Conservation (phyloP, 2,888 invertebrate genomes). For the Theodoxus fluviatilis region DNA sequence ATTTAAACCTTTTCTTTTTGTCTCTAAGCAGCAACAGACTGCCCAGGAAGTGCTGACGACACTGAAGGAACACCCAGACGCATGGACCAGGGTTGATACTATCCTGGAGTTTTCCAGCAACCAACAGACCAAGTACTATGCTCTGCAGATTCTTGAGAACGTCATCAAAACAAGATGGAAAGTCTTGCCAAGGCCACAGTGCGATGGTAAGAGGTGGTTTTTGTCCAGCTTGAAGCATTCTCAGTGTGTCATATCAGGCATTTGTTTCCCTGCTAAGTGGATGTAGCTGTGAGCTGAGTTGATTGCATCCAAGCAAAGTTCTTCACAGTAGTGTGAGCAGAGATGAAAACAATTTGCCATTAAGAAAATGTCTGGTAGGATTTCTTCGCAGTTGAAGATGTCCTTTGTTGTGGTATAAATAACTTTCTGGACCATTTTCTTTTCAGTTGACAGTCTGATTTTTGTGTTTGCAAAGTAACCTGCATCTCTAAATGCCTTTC, state of each 20-base stretch:
- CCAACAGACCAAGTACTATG: slow-evolving; percentile 99
- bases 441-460: too few relatives aligned
- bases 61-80: slow-evolving; percentile 96
- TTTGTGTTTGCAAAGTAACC: too few relatives aligned
- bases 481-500: too few relatives aligned
- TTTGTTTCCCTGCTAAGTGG: neutral
- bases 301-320: too few relatives aligned
- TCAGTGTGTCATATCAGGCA: neutral
- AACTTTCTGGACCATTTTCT: too few relatives aligned
- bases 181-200: slow-evolving; percentile 95
- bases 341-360: neutral
- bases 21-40: slow-evolving; percentile 67
- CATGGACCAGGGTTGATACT: slow-evolving; percentile 98
- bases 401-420: too few relatives aligned
- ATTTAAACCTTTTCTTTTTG: slow-evolving; percentile 5
- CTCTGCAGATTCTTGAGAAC: slow-evolving; percentile 97
- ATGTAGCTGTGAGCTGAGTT: too few relatives aligned
- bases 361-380: neutral
- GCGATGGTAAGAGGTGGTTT: slow-evolving; percentile 73
- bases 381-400: too few relatives aligned
- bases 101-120: slow-evolving; percentile 95
- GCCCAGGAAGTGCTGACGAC: slow-evolving; percentile 95
- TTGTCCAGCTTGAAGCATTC: neutral
- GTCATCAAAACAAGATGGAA: slow-evolving; percentile 99
- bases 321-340: too few relatives aligned